A percentile compares a stretch with the other conserved stretches of the same genome.
Conservation (phyloP, 1,140 invertebrate species). For the Oscheius sp. region DNA sequence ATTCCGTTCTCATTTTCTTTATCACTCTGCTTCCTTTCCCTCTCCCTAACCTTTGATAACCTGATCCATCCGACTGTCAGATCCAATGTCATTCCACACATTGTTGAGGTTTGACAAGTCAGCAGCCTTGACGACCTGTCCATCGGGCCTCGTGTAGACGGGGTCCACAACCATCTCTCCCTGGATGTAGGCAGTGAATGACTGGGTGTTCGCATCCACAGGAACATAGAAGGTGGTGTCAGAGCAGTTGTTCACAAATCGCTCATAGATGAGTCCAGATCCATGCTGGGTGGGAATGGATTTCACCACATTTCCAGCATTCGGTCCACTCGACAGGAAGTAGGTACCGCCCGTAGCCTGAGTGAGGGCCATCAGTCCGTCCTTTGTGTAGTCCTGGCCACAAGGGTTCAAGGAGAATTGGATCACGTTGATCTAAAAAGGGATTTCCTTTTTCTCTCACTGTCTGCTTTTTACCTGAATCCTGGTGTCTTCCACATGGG, state of each 20-base stretch:
- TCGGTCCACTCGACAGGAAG: constrained; percentile 19
- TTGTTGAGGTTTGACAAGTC: constrained; percentile 6
- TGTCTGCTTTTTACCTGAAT: not conserved
- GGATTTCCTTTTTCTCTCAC: not conserved
- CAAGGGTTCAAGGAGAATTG: constrained; percentile 33
- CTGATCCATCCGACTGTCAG: constrained; percentile 31
- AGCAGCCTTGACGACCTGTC: not conserved
- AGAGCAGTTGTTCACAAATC: constrained; percentile 23
- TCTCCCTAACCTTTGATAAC: too few relatives aligned
- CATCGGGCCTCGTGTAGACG: constrained; percentile 22
- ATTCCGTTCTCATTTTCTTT: too few relatives aligned
- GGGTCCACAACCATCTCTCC: constrained; percentile 22
- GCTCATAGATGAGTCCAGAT: constrained; percentile 33
- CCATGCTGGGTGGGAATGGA: constrained; percentile 18
- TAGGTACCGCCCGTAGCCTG: constrained; percentile 25
- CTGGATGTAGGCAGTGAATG: constrained; percentile 25
- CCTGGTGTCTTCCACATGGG: constrained; percentile 9
- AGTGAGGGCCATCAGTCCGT: constrained; percentile 16
- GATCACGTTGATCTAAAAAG: constrained; percentile 29
- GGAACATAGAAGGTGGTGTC: constrained; percentile 34
- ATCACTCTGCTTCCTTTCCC: too few relatives aligned
- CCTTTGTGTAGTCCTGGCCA: constrained; percentile 12
- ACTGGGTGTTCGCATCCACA: constrained; percentile 26
- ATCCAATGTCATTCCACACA: constrained; percentile 24
- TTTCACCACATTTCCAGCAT: constrained; percentile 30